Conservation (phyloP, 2,113 vertebrate genomes). For the Coracopsis vasa region DNA sequence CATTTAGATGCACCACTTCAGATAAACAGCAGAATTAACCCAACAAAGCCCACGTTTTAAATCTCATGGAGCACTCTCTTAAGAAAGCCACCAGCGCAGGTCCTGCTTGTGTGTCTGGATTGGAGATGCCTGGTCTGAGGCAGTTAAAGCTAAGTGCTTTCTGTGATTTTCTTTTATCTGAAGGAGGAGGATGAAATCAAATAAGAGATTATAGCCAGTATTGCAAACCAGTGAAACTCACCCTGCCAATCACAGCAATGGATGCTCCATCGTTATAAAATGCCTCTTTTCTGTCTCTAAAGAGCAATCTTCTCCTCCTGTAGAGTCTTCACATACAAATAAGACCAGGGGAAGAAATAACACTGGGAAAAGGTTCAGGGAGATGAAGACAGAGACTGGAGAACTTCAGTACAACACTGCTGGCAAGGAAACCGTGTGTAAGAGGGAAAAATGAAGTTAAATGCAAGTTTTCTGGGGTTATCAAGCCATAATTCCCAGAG, state of each 20-base stretch:
- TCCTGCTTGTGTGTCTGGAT: not conserved
- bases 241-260: not conserved
- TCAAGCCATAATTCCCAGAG: not conserved
- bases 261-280: not conserved
- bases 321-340: not conserved
- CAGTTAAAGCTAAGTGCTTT: constrained; percentile 2
- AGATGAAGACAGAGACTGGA: not conserved
- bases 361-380: not conserved
- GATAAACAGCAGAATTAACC: not conserved
- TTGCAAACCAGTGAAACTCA: not conserved
- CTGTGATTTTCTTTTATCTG: constrained; percentile 16
- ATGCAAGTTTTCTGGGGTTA: not conserved
- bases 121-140: constrained; percentile 8
- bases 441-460: not conserved
- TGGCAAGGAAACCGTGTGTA: not conserved
- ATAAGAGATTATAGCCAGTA: not conserved
- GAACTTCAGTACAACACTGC: not conserved
- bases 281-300: not conserved
- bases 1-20: not conserved
- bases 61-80: not conserved
- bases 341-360: not conserved
- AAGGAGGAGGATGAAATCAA: constrained; percentile 32
- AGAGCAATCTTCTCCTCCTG: not conserved
- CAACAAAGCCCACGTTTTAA: not conserved
- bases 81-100: not conserved